phyloP scores from a whole-genome alignment of 1,140 invertebrate genomes.

The Solen grandis region DNA sequence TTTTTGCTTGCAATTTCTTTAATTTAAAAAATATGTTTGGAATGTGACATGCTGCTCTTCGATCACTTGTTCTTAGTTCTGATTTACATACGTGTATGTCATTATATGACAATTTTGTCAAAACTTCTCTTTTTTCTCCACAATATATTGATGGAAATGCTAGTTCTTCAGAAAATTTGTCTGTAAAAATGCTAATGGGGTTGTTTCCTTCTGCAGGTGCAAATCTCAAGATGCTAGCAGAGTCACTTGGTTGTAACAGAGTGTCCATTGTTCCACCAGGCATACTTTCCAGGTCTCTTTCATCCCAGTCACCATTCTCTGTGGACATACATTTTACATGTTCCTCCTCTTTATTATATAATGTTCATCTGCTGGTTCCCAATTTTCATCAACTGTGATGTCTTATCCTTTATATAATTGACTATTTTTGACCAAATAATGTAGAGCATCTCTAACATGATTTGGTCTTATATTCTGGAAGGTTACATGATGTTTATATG shows the following conservation, averaged over 20 bases:
- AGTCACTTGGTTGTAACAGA: constrained; percentile 5
- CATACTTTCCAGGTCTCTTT: not conserved
- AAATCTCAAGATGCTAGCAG: not conserved
- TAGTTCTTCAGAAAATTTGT: constrained; percentile 43
- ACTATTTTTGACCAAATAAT: constrained; percentile 8
- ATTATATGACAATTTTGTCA: not conserved
- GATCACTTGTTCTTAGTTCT: not conserved
- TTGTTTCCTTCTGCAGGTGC: constrained; percentile 49
- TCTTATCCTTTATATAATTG: constrained; percentile 8
- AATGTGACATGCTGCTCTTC: constrained; percentile 41
- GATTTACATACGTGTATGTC: constrained; percentile 26
- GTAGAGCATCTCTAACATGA: too few species aligned
- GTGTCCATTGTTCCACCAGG: constrained; percentile 35
- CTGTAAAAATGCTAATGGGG: too few species aligned
- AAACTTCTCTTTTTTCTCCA: not conserved
- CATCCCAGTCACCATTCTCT: not conserved
- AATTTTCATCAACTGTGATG: constrained; percentile 8
- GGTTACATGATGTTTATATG: constrained; percentile 38
- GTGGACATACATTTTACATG: not conserved
- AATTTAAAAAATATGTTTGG: constrained; percentile 45
- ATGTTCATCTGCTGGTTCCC: not conserved
- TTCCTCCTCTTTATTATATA: not conserved
- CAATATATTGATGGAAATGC: constrained; percentile 41
- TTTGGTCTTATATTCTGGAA: constrained; percentile 49
- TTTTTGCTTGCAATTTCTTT: constrained; percentile 15